Evolutionary conservation across 2,797 vertebrate genomes (phyloP), one percentile per base, ranked within the genome.

Genomic region (Enteromius anoplus): DNA sequence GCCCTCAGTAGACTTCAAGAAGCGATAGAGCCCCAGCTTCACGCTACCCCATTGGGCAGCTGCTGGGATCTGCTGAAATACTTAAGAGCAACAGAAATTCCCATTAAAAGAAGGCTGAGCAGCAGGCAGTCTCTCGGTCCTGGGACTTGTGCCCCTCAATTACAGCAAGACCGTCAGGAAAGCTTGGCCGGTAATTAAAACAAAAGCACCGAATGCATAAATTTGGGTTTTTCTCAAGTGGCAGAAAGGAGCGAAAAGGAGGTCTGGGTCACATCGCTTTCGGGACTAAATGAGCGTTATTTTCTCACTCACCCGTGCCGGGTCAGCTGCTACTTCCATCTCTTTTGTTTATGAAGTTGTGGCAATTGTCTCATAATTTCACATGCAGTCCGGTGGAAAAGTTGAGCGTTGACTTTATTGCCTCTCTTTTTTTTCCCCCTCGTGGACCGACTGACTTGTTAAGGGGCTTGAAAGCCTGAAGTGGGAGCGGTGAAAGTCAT

Each of bases 261-360:
- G 86, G 72, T 89, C 87, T 86, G 89, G 78, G 84, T 83, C 73
- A 78, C 90, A 88, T 79, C 70, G 40, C 85, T 82, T 85, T 78
- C 85, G 55, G 86, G 89, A 91, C 90, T 90, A 89, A 90, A 91
- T 75, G 85, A 90, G 88, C 80, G 65, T 89, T 68, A 81, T 87
- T 85, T 86, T 84, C 80, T 88, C 86, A 34, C 86, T 92, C 91
- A 91, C 85, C 88, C 92, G 10, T 93, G 86, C 80, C 85, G 86
- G 86, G 87, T 93, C 92, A 89, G 90, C 92, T 92, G 91, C 89
- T 92, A 90, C 89, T 91, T 91, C 91, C 88, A 93, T 93, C 87
- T 87, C 84, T 89, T 88, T 92, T 91, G 91, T 94, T 94, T 92
- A 91, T 92, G 89, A 92, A 92, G 87, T 92, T 81, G 82, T 80